Evolutionary conservation across 2,888 invertebrate species (phyloP).

Genomic region (Eumerus sabulonum): DNA sequence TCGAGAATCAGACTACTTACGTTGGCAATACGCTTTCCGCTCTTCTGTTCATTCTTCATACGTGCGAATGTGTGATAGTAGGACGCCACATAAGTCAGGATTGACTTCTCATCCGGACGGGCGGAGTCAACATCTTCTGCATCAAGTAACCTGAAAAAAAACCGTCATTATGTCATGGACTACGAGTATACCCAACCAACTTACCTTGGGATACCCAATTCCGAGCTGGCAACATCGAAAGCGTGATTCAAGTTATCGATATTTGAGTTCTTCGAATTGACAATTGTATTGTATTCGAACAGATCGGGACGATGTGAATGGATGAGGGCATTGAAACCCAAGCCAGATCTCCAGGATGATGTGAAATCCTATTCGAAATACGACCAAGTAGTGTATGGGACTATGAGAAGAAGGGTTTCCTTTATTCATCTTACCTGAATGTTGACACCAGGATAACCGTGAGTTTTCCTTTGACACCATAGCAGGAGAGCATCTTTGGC

Average conservation of each 20-base stretch:
- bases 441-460: conserved; percentile 93
- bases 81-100: conserved; percentile 99
- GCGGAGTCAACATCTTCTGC: conserved; percentile 98
- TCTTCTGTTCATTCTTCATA: conserved; percentile 99
- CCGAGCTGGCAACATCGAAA: conserved; percentile 95
- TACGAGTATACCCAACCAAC: background rate
- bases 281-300: conserved; percentile 91
- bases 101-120: conserved; percentile 98
- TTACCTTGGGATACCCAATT: conserved; percentile 92
- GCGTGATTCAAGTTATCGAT: conserved; percentile 98
- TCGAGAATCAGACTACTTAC: conserved; percentile 83
- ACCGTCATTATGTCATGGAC: background rate
- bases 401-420: too few relatives aligned
- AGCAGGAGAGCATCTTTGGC: conserved; percentile 98
- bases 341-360: conserved; percentile 96
- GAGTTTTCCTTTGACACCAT: conserved; percentile 99
- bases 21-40: conserved; percentile 97
- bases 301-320: conserved; percentile 98
- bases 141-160: conserved; percentile 85
- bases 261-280: conserved; percentile 85
- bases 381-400: background rate
- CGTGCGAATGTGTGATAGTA: conserved; percentile 99
- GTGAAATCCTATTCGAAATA: conserved; percentile 84
- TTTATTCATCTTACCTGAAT: conserved; percentile 80
- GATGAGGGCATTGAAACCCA: conserved; percentile 99